phyloP scores from a whole-genome alignment of 2,113 vertebrate genomes.

The Buteo buteo region DNA sequence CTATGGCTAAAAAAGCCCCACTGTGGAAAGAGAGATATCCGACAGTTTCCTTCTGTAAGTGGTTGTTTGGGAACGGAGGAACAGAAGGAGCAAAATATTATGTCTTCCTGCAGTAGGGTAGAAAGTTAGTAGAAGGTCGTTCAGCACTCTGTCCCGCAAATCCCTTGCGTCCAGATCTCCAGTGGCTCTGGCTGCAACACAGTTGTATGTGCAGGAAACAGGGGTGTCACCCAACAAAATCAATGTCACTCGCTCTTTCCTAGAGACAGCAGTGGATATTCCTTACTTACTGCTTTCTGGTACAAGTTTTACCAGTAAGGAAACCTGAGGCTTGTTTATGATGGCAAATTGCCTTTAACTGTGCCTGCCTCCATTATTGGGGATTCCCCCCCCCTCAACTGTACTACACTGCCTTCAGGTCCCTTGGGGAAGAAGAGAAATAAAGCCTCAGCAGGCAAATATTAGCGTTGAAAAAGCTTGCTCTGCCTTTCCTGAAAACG shows the following conservation, averaged over 20 bases:
- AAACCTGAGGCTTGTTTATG: not conserved
- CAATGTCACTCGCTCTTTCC: not conserved
- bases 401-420: not conserved
- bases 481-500: constrained; percentile 2
- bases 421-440: not conserved
- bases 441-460: not conserved
- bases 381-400: no score
- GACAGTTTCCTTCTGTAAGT: not conserved
- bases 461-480: not conserved
- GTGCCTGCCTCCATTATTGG: not conserved
- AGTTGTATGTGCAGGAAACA: not conserved
- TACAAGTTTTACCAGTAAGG: not conserved
- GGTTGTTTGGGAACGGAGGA: not conserved
- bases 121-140: not conserved
- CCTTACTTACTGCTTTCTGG: not conserved
- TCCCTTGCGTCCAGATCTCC: not conserved
- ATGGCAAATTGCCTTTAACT: not conserved
- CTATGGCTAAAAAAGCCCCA: not conserved
- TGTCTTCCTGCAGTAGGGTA: not conserved
- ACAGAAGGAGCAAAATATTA: not conserved
- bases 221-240: not conserved
- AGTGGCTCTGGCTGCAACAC: not conserved
- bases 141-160: not conserved
- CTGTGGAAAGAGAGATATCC: no score
- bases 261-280: not conserved